phyloP scores from a whole-genome alignment of 2,797 vertebrate genomes.

The Bradypodion ventrale region DNA sequence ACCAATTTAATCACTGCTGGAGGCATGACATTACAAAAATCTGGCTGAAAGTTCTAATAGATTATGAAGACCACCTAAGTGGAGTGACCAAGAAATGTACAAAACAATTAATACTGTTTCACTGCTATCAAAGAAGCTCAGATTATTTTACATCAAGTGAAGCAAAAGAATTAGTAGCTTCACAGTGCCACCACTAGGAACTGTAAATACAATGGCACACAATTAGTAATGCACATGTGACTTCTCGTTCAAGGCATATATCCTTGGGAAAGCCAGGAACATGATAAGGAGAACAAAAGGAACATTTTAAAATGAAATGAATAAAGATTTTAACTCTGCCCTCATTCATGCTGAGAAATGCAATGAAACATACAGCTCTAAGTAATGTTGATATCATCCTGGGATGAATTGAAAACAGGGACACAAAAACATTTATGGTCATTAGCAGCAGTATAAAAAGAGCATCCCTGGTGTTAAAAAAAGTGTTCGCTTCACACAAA shows the following conservation, averaged over 20 bases:
- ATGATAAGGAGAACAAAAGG: slow-evolving; percentile 86
- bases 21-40: slow-evolving; percentile 87
- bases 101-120: slow-evolving; percentile 88
- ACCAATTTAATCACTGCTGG: slow-evolving; percentile 87
- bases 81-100: slow-evolving; percentile 85
- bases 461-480: slow-evolving; percentile 65
- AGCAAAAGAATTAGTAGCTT: slow-evolving; percentile 78
- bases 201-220: slow-evolving; percentile 89
- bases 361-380: slow-evolving; percentile 72
- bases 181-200: slow-evolving; percentile 83
- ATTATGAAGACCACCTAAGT: slow-evolving; percentile 91
- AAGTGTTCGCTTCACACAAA: slow-evolving; percentile 9
- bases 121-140: slow-evolving; percentile 83
- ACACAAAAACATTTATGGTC: slow-evolving; percentile 62
- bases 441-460: slow-evolving; percentile 66
- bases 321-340: slow-evolving; percentile 84
- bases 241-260: slow-evolving; percentile 81
- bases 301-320: slow-evolving; percentile 83
- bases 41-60: slow-evolving; percentile 87
- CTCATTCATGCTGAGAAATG: slow-evolving; percentile 78
- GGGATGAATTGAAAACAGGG: slow-evolving; percentile 68
- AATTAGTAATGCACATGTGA: slow-evolving; percentile 88
- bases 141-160: slow-evolving; percentile 82
- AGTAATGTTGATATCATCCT: slow-evolving; percentile 74
- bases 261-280: slow-evolving; percentile 83